Base-by-base conservation (phyloP, 2,888 invertebrate genomes). In the Apamea anceps region DNA sequence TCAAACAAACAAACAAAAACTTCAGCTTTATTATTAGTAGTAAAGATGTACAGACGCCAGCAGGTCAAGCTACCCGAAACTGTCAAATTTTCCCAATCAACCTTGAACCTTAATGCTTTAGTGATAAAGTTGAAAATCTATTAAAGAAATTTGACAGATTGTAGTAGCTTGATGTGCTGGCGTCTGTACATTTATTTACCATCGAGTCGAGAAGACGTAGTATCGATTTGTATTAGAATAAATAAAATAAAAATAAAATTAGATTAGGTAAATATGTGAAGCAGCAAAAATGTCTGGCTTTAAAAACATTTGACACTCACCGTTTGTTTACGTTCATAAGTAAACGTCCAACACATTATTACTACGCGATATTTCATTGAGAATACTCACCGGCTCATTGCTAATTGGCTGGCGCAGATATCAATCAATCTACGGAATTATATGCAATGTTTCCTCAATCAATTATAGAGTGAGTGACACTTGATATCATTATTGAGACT, bases 391-490 rank as follows among this genome's bases (percentile, higher is more conserved):
- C 4, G 18, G 28, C 62, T 57, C n/a, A 51, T 63, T 42, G 25
- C 62, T 83, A 85, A 83, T 81, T 83, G 63, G 60, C 57, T 68
- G 15, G 10, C 8, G 10, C 6, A 18, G 42, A 60, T 45, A 70
- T 85, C 13, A 63, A 85, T 83, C 72, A 72, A 68, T 63, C 72
- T 72, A 8, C 32, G 15, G 25, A 82, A 81, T 75, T 37, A 72
- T 21, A 60, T 66, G 60, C 82, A 81, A 75, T 71, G 66, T 72
- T 81, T 85, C 62, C 82, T 48, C 65, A 57, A 75, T 82, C 42
- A 85, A 80, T 85, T 72, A 42, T 60, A 54, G 21, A 42, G 21
- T 54, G 62, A 71, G 42, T 85, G 85, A 75, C 67, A 70, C 54
- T 60, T 72, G n/a, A 71, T 75, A 28, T 72, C 48, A 72, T 62